Evolutionary conservation across 2,797 vertebrate species (phyloP).

Genomic region (Chelonia mydas): DNA sequence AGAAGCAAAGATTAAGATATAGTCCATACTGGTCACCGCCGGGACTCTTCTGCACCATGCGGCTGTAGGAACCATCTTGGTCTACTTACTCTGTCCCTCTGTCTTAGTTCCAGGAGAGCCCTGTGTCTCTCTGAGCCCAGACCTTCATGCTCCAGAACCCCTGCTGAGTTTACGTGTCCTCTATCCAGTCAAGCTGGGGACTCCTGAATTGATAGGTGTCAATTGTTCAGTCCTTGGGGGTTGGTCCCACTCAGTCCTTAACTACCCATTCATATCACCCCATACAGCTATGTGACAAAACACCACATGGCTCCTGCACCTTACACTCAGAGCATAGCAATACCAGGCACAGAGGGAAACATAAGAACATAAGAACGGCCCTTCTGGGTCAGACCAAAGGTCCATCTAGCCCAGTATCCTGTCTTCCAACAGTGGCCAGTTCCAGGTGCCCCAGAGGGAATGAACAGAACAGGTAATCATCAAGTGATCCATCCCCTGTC

Average conservation of each 20-base stretch:
- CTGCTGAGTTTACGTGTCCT: background rate
- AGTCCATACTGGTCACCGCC: background rate
- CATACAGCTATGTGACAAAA: background rate
- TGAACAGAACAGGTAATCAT: too few relatives aligned
- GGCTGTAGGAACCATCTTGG: background rate
- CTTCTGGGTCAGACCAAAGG: too few relatives aligned
- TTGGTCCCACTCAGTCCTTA: background rate
- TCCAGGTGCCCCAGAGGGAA: too few relatives aligned
- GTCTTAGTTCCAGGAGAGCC: background rate
- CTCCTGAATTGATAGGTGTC: background rate
- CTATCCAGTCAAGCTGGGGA: background rate
- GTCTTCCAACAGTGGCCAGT: too few relatives aligned
- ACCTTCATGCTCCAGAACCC: background rate
- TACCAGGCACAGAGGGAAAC: background rate
- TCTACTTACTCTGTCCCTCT: background rate
- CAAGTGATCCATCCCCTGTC: too few relatives aligned
- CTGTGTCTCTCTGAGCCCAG: background rate
- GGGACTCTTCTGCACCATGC: background rate
- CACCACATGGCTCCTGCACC: background rate
- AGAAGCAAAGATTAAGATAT: background rate
- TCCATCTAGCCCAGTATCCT: too few relatives aligned
- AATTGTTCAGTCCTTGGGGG: background rate
- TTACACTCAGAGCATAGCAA: background rate
- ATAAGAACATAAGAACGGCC: too few relatives aligned
- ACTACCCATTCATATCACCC: background rate